Base-by-base conservation (phyloP, 2,888 invertebrate genomes). In the Melanostoma scalare region DNA sequence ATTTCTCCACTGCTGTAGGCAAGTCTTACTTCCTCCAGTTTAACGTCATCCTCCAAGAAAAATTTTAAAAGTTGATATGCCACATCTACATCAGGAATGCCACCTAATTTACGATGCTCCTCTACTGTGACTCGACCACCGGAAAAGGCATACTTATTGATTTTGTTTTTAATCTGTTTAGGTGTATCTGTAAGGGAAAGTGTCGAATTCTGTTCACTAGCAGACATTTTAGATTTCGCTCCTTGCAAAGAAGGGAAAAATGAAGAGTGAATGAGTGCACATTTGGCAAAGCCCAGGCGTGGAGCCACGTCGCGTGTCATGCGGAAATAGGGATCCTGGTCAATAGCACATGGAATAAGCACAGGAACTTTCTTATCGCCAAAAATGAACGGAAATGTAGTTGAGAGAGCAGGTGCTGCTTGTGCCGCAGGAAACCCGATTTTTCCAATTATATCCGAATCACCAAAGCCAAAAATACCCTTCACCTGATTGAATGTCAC, bases 231-330 rank as follows among this genome's bases (percentile, higher is more conserved):
- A 31, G 97, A 97, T 89, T 97, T 96, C 0, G 99, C 97, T 0
- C 99, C 99, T 92, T 99, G 99, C 58, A 99, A 91, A 0, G 98
- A 97, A 0, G 98, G 98, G 86, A 98, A 95, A 93, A 99, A 98
- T 78, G 94, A 93, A 10, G 97, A 95, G 90, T 98, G 98, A 38
- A 97, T 89, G 52, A 97, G 91, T 3, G 98, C 94, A 69, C 99
- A 98, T 91, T 99, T 97, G 10, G 95, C 94, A 91, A 94, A 93
- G 87, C 97, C 96, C 9, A 99, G 92, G 8, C 96, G 94, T 0
- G 99, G 98, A 0, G 99, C 98, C n/a, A 99, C 98, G 92, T 99
- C 99, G 68, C 99, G 94, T 0, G 98, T 96, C 99, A 99, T 98
- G 40, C 99, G 94, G 92, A 99, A 99, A 92, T 99, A 99, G 0